Base-by-base conservation (phyloP, 2,888 invertebrate genomes). In the Cremastinae sp. region DNA sequence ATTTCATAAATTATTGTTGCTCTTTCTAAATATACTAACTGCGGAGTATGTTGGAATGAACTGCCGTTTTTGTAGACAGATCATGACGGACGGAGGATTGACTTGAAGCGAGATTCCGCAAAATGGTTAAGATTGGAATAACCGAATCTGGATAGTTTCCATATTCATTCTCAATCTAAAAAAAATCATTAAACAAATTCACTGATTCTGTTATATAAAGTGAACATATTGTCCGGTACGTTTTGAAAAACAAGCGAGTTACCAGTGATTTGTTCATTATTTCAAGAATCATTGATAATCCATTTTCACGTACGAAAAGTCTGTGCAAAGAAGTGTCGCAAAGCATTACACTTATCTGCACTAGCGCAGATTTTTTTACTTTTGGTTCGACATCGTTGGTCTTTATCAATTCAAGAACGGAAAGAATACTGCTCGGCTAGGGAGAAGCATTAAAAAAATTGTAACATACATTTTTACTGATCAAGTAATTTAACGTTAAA, bases 311-410 rank as follows among this genome's bases (percentile, higher is more conserved):
- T 12, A 94, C 73, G 83, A 94, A 94, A 0, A 91, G 85, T 28
- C 92, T 91, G 80, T 94, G 94, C 39, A 93, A 83, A 16, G 92
- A 91, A 45, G 90, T 90, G 82, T 94, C 94, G 9, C 94, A 91
- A 85, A 94, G 86, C 92, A 94, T 92, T 0, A 94, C 93, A 20
- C 93, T 92, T 16, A 94, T 88, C 88, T 95, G 94, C 73, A 93
- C 93, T 69, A 94, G 88, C 37, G 94, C 93, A 56, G 94, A 94
- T 80, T 94, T 91, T 4, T 93, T 91, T 64, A 95, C 90, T n/a
- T 93, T 92, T 0, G 94, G 93, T 81, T 94, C 94, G 10, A 94
- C 83, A 0, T 89, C 86, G 0, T 91, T 77, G 2, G 85, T 83
- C 9, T 80, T 84, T 12, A 89, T 74, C 83, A 89, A 84, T 69